Base-by-base conservation (phyloP, 2,113 vertebrate genomes). In the Sylvia atricapilla region DNA sequence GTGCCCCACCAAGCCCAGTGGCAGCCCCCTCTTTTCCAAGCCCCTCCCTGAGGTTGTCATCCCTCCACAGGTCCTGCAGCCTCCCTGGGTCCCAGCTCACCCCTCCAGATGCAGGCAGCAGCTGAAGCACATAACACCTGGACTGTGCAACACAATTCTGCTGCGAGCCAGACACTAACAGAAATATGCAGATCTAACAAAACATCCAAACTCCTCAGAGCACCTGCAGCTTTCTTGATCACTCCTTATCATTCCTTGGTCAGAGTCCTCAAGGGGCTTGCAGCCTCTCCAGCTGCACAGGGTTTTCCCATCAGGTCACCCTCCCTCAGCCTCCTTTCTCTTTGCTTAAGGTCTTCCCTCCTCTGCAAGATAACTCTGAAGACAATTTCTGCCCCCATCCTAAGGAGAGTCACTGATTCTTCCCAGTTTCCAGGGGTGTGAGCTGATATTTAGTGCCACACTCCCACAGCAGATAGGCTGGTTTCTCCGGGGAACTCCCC, bases 111-210 rank as follows among this genome's bases (percentile, higher is more conserved):
- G 76, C 39, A 92, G 74, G 56, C 37, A 84, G 1, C 73, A 89
- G 75, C 82, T 92, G 78, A 23, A 69, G 59, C 63, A 56, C 2
- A 0, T 1, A 70, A 90, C 96, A 96, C 91, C 95, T 96, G 95
- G 80, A 68, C 89, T 81, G 15, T 35, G 31, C 89, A 81, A 21
- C 80, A 47, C 37, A 60, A 87, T 78, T 92, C 77, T 89, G 83
- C 91, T 97, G 86, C 41, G 0, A 97, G 95, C 86, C 94, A 95
- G 89, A 89, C 80, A 74, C 76, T 39, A 1, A 74, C 27, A 95
- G 90, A 96, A 95, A 89, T 81, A 90, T 78, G 91, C 76, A 90
- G 80, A 75, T 89, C 73, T 87, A 67, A 89, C 60, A 92, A 93
- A 90, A 83, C 67, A 73, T 44, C 76, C 43, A 0, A 58, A 52